Evolutionary conservation across 2,888 invertebrate genomes (phyloP), one percentile per base, ranked within the genome.

Genomic region (Sthenelais limicola): DNA sequence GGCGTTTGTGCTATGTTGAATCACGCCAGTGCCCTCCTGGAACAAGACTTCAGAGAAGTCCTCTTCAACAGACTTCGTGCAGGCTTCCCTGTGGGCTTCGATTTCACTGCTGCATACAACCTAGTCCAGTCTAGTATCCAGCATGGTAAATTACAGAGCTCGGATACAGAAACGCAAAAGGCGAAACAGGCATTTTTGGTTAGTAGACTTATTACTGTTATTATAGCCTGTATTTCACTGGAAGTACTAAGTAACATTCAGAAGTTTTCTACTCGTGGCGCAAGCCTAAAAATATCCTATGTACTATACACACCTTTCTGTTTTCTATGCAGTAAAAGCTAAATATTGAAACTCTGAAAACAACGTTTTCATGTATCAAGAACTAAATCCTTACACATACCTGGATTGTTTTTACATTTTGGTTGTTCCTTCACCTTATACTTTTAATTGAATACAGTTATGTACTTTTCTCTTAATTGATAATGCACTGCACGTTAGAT

Each of bases 1-100:
- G 98, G 97, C 68, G 93, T 95, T 56, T 99, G 99, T 90, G 97
- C 96, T 1, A 94, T 97, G 80, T 92, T 99, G 33, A 99, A 99
- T 89, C 96, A 96, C 88, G 95, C 94, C 3, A 93, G 94, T 80
- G 91, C 94, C 0, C 91, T 94, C 76, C 89, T 99, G 74, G 98
- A 98, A 89, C 93, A 93, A 48, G 93, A 93, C 82, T 94, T 93
- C 86, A 91, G 93, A 43, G 91, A 91, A 76, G 92, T 94, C 54
- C 89, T 97, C 56, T 91, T 92, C 76, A 90, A 91, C 43, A 91
- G 93, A 71, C 89, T 98, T 54, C 92, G 93, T 79, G 91, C 92
- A 82, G 94, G 94, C 1, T 94, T 93, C 86, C 93, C 94, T 0
- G 87, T 87, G 15, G 88, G 88, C 5, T 87, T 88, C 73, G 89